Base-by-base conservation (phyloP, 2,113 vertebrate genomes). In the Brienomyrus brachyistius region DNA sequence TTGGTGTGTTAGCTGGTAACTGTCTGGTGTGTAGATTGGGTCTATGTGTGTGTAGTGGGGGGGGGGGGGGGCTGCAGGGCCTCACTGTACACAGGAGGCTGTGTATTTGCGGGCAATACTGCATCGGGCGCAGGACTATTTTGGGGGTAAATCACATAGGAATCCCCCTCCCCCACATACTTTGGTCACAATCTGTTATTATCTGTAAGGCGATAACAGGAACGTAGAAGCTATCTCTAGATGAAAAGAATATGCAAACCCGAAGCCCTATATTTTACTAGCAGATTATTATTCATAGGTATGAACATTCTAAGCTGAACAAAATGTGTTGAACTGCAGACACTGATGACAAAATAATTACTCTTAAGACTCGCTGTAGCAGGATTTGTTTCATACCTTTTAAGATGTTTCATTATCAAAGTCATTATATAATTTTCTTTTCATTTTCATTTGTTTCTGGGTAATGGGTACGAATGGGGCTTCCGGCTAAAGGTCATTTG, bases 81-180 rank as follows among this genome's bases (percentile, higher is more conserved):
- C 51, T 89, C 27, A 87, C 88, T 80, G 88, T 86, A 40, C 88
- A 82, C 87, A 89, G 88, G 59, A 88, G 91, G 91, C 89, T 80
- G 91, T 74, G 70, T 59, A 91, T 91, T 89, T 91, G 51, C 19
- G 90, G 66, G 90, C 90, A 90, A 89, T 88, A 52, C 86, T 88
- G 43, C 91, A 88, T 86, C 89, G 91, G 90, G 88, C 91, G 40
- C 87, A 88, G 91, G 90, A 92, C 92, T 90, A 92, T 89, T 92
- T 62, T 86, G 86, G 51, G 47, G 84, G 88, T 90, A 89, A 90
- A 90, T 92, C 89, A 89, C 88, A 90, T 88, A 89, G 91, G 89
- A 91, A 52, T 45, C 92, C 62, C 87, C 35, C 31, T 23, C 43
- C 40, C 21, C 21, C 56, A 1, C 59, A 10, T 74, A 90, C 31